Conservation (phyloP, 1,140 invertebrate genomes). For the Watersipora subatra region DNA sequence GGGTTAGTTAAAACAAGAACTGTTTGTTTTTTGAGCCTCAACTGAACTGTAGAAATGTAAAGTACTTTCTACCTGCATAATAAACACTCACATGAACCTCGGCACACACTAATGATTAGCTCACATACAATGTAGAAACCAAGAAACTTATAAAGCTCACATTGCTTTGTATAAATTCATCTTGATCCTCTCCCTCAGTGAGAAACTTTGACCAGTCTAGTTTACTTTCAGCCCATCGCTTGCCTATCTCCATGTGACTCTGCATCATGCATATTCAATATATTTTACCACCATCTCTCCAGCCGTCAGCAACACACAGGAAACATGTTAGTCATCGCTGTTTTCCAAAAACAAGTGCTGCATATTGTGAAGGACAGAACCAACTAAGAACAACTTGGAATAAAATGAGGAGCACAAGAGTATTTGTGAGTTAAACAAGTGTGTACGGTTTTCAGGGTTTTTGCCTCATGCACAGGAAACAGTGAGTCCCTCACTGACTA, state of each 20-base stretch:
- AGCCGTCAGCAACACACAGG: too few species aligned
- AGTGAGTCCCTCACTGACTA: too few species aligned
- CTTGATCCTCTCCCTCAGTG: conserved; percentile 17
- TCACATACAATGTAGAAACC: neutral
- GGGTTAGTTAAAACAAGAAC: neutral
- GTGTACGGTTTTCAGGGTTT: too few species aligned
- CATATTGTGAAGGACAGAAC: too few species aligned
- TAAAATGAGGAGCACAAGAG: too few species aligned
- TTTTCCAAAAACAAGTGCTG: too few species aligned
- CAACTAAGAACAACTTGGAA: too few species aligned
- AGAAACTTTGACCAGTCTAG: conserved; percentile 30
- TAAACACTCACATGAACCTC: neutral
- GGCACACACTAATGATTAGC: neutral
- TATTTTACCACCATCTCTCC: neutral
- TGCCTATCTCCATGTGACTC: conserved; percentile 30
- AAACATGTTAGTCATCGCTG: too few species aligned
- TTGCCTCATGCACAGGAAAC: too few species aligned
- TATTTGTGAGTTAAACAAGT: too few species aligned
- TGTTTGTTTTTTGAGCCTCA: neutral
- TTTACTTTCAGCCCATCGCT: conserved; percentile 27
- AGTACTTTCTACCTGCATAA: neutral
- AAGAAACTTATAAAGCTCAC: conserved; percentile 13
- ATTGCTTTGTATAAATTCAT: conserved; percentile 28
- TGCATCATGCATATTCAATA: conserved; percentile 11
- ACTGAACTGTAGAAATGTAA: neutral